A percentile compares a stretch with the other conserved stretches of the same genome.
Evolutionary conservation across 2,113 vertebrate genomes (phyloP).

Genomic region (Cyprinus carpio): DNA sequence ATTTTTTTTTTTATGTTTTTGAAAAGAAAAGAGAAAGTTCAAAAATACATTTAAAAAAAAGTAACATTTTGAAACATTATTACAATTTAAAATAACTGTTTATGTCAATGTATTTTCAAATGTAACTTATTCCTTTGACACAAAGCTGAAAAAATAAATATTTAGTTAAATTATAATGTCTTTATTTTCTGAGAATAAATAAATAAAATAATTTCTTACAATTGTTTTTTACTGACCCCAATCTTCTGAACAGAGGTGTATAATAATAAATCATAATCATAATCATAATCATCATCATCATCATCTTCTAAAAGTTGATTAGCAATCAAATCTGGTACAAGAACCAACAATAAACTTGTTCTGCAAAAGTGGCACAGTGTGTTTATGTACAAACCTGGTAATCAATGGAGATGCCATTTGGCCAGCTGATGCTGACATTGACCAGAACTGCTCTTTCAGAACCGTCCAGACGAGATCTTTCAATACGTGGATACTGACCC

Average conservation of each 20-base stretch:
- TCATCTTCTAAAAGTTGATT: neutral
- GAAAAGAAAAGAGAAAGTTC: no score
- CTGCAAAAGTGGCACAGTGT: neutral
- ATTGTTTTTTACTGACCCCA: no score
- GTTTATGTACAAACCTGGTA: conserved; percentile 80
- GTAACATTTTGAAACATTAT: no score
- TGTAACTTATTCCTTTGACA: no score
- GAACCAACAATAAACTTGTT: neutral
- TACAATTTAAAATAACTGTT: no score
- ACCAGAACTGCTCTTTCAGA: conserved; percentile 86
- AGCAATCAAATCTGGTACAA: neutral
- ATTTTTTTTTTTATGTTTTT: neutral
- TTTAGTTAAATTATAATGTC: no score
- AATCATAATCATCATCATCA: neutral
- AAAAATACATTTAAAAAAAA: no score
- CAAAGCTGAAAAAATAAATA: no score
- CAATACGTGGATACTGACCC: conserved; percentile 96
- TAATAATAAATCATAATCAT: no score
- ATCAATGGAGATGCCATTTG: conserved; percentile 94
- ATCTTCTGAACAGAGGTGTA: neutral
- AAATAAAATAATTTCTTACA: no score
- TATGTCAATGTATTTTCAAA: no score
- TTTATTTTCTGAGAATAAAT: no score
- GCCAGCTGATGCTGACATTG: conserved; percentile 95
- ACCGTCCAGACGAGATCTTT: conserved; percentile 89